A percentile compares a stretch with the other conserved stretches of the same genome.
phyloP scores from a whole-genome alignment of 2,113 vertebrate genomes.

The Salvelinus alpinus region DNA sequence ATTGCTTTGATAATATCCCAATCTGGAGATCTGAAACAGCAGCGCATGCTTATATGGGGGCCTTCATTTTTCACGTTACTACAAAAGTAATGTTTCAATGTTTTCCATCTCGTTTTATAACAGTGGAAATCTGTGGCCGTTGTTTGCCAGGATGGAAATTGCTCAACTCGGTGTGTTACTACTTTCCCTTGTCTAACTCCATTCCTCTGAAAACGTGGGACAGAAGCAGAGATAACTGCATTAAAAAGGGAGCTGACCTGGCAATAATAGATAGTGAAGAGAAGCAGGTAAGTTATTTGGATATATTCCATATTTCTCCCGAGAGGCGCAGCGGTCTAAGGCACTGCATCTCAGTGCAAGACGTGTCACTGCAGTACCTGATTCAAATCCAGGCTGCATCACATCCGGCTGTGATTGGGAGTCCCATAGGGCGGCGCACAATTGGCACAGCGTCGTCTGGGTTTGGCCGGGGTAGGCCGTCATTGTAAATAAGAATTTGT shows the following conservation, averaged over 20 bases:
- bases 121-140: conserved; percentile 66
- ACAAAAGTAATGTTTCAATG: not conserved
- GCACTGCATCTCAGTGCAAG: too few relatives aligned
- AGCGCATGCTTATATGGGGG: not conserved
- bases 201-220: conserved; percentile 39
- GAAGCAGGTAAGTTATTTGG: conserved; percentile 48
- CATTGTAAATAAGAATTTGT: too few relatives aligned
- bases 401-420: too few relatives aligned
- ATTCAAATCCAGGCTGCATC: too few relatives aligned
- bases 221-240: conserved; percentile 55
- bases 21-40: not conserved
- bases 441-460: too few relatives aligned
- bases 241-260: conserved; percentile 51
- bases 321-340: too few relatives aligned
- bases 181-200: conserved; percentile 38
- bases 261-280: conserved; percentile 41
- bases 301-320: not conserved
- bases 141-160: conserved; percentile 66
- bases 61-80: not conserved
- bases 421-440: too few relatives aligned
- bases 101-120: conserved; percentile 10
- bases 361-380: too few relatives aligned
- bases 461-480: too few relatives aligned
- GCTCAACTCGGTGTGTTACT: conserved; percentile 58
- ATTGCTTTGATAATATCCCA: too few relatives aligned